phyloP scores from a whole-genome alignment of 2,113 vertebrate species.

The Coptodon rendalli region DNA sequence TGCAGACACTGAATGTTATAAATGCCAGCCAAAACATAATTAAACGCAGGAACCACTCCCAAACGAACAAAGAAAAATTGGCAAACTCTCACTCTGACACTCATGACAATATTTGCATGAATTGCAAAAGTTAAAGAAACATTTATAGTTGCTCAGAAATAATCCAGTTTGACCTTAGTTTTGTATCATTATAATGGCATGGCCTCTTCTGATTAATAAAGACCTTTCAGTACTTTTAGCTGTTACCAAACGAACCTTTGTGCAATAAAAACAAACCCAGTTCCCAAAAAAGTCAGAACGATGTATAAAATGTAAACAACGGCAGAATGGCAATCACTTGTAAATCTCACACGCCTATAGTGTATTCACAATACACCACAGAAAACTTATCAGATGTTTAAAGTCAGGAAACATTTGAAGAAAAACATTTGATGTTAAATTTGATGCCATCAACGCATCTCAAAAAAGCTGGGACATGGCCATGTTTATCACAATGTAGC shows the following conservation, averaged over 20 bases:
- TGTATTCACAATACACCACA: neutral
- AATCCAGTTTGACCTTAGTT: neutral
- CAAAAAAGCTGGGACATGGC: neutral
- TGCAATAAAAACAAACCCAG: neutral
- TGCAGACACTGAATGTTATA: neutral
- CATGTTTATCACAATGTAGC: neutral
- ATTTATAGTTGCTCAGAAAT: neutral
- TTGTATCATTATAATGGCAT: neutral
- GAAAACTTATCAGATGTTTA: neutral
- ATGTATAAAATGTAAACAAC: neutral
- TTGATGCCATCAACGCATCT: neutral
- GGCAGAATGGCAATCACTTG: neutral
- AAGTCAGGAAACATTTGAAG: neutral
- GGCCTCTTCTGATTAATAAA: neutral
- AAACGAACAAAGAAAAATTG: neutral
- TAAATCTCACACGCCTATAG: neutral
- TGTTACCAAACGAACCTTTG: neutral
- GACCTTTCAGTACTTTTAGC: neutral
- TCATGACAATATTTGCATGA: neutral
- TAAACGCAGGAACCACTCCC: neutral
- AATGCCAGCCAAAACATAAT: neutral
- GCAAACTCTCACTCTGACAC: neutral
- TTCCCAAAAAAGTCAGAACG: neutral
- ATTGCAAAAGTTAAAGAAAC: neutral
- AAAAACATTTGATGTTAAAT: neutral